Evolutionary conservation across 64 coral and sea anemone species (phyloP).

Genomic region (Stichodactyla helianthus): DNA sequence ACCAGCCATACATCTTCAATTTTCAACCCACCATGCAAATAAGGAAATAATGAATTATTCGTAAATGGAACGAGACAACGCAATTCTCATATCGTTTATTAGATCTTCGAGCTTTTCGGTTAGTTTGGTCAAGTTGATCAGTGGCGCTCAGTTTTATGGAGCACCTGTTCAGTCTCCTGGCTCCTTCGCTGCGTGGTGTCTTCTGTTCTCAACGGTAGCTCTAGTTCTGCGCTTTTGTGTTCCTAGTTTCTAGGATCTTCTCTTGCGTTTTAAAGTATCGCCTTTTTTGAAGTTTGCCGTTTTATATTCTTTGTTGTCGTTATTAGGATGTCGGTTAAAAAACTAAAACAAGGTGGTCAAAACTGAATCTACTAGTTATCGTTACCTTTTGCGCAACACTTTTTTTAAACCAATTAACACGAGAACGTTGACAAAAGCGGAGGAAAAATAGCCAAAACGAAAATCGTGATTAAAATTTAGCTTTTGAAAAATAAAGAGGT

Average conservation of each 20-base stretch:
- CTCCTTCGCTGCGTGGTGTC: background rate
- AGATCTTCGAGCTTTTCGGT: background rate
- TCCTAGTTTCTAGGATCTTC: background rate
- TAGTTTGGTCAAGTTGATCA: slow-evolving; percentile 5
- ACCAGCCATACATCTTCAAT: background rate
- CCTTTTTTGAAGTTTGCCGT: slow-evolving; percentile 10
- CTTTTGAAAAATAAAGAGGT: no score
- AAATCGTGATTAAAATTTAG: no score
- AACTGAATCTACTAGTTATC: background rate
- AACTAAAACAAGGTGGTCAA: background rate
- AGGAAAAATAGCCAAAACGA: no score
- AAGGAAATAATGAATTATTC: background rate
- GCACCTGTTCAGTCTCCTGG: background rate
- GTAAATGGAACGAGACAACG: background rate
- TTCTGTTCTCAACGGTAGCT: no score
- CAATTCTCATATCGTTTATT: background rate
- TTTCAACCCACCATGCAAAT: background rate
- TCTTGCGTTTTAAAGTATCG: background rate
- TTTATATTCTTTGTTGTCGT: background rate
- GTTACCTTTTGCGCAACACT: background rate
- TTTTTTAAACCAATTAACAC: background rate
- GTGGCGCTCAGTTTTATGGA: background rate
- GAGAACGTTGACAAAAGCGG: no score
- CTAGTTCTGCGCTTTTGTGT: background rate
- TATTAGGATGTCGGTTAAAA: background rate